These are phyloP conservation scores for Plutella xylostella DNA, from an alignment of 2,888 invertebrate genomes.

Conservation along the genomic window DNA sequence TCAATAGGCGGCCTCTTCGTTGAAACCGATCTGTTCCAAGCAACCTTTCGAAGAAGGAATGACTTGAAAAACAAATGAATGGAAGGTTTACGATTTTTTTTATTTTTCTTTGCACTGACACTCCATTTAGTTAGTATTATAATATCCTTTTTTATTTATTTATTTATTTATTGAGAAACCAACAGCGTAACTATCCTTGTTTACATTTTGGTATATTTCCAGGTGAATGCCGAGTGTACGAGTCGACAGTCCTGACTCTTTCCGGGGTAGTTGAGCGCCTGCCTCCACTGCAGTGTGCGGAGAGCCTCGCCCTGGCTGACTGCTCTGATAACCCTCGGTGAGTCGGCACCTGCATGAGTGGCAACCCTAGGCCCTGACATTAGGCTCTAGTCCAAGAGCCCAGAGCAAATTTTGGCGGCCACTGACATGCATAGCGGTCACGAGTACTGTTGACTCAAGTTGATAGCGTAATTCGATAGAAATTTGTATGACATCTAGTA, in stretches of 20 bases:
- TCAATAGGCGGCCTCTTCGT: no score
- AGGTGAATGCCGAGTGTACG: conserved; percentile 18
- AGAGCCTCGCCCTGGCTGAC: conserved; percentile 20
- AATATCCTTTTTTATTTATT: not conserved
- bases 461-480: no score
- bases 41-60: no score
- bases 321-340: conserved; percentile 20
- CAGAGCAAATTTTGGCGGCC: not conserved
- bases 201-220: not conserved
- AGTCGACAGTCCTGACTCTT: conserved; percentile 13
- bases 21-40: no score
- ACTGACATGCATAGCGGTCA: no score
- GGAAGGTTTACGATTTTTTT: not conserved
- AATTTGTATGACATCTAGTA: no score
- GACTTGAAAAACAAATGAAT: not conserved
- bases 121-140: no score
- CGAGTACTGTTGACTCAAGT: no score
- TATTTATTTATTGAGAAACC: no score
- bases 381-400: not conserved
- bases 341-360: conserved; percentile 8
- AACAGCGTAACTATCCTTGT: no score
- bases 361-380: not conserved
- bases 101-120: no score
- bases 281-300: conserved; percentile 9
- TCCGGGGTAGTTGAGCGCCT: conserved; percentile 11